Conservation (phyloP, 1,140 invertebrate genomes). For the Aricia agestis region DNA sequence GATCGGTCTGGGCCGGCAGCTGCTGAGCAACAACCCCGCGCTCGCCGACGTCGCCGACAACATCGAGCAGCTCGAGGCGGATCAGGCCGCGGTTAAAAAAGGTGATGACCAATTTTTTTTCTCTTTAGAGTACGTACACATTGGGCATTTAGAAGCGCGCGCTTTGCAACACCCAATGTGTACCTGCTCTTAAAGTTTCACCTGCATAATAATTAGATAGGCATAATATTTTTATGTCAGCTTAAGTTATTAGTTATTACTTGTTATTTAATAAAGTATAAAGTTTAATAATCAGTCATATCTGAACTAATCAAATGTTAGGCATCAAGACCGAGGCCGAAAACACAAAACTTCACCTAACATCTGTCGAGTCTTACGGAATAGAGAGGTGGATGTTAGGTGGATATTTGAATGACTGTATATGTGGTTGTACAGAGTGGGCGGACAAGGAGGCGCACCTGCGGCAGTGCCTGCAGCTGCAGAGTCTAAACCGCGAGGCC, state of each 20-base stretch:
- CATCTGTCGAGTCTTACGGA: no score
- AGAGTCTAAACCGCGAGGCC: slow-evolving; percentile 96
- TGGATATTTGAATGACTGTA: not conserved
- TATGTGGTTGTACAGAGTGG: slow-evolving; percentile 76
- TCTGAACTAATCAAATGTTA: not conserved
- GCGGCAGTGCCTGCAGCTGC: slow-evolving; percentile 89
- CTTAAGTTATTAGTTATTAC: no score
- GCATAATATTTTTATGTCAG: no score
- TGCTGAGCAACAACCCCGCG: slow-evolving; percentile 83
- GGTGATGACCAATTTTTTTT: slow-evolving; percentile 66
- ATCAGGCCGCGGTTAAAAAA: slow-evolving; percentile 85
- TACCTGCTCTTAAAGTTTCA: no score
- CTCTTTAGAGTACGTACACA: no score
- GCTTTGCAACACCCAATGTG: no score
- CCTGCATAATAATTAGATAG: no score
- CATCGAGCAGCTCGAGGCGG: slow-evolving; percentile 84
- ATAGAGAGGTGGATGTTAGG: not conserved
- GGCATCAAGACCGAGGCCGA: no score
- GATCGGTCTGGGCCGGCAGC: slow-evolving; percentile 84
- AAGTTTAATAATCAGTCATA: no score
- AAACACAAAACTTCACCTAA: no score
- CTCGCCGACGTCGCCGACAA: slow-evolving; percentile 83
- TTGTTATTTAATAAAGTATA: no score
- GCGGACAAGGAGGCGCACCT: slow-evolving; percentile 89
- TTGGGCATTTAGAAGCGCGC: no score